phyloP scores from a whole-genome alignment of 2,888 invertebrate genomes.

The Ligdia adustata region DNA sequence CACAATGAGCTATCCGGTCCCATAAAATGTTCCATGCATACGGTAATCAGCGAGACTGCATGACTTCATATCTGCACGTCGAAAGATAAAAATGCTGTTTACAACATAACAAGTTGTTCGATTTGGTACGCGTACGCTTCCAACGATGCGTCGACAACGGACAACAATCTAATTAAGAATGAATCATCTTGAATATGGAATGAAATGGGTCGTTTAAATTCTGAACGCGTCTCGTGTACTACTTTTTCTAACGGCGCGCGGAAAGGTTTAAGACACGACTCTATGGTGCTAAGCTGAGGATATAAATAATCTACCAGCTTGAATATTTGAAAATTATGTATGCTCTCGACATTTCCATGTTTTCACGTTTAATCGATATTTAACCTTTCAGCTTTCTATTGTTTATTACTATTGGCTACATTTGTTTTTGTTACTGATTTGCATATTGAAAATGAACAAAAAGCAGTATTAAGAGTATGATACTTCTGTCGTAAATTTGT shows the following conservation, averaged over 20 bases:
- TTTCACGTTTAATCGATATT: no score
- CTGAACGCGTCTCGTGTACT: constrained; percentile 45
- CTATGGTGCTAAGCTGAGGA: constrained; percentile 7
- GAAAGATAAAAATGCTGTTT: constrained; percentile 46
- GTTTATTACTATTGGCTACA: no score
- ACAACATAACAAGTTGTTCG: constrained; percentile 43
- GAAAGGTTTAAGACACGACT: constrained; percentile 31
- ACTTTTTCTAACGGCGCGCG: constrained; percentile 52
- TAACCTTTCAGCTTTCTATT: no score
- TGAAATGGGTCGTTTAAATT: constrained; percentile 55
- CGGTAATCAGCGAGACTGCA: constrained; percentile 42
- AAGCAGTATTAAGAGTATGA: no score
- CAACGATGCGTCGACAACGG: constrained; percentile 41
- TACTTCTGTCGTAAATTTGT: no score
- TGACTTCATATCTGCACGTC: constrained; percentile 47
- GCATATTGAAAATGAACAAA: no score
- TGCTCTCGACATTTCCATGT: background rate
- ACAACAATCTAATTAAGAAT: constrained; percentile 56
- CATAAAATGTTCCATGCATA: constrained; percentile 20
- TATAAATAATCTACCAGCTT: constrained; percentile 5
- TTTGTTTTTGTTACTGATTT: no score
- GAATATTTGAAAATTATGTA: constrained; percentile 2
- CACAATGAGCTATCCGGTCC: constrained; percentile 64
- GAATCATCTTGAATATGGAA: constrained; percentile 52
- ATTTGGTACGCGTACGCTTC: constrained; percentile 46